Conservation (phyloP, 92 coral and sea anemone species). For the Porites divaricata region DNA sequence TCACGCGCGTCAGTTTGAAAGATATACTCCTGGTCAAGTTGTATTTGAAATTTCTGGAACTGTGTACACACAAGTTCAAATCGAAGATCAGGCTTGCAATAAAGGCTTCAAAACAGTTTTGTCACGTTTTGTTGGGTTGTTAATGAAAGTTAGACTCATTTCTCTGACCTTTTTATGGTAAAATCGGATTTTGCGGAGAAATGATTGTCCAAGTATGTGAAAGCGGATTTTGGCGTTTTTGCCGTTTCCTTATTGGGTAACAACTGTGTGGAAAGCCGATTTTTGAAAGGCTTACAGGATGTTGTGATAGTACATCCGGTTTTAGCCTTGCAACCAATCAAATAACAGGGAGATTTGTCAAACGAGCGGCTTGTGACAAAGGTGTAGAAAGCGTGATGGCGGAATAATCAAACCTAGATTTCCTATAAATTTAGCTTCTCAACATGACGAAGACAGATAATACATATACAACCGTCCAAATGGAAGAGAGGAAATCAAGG, state of each 20-base stretch:
- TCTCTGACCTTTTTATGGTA: background rate
- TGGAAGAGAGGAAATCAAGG: conserved; percentile 63
- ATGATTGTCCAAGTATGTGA: background rate
- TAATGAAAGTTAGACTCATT: too few species aligned
- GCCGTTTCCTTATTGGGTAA: conserved; percentile 17
- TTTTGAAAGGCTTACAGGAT: conserved; percentile 13
- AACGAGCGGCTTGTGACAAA: conserved; percentile 12
- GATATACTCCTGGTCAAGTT: too few species aligned
- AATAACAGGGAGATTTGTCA: background rate
- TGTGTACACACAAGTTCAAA: background rate
- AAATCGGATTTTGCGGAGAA: background rate
- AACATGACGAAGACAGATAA: conserved; percentile 59
- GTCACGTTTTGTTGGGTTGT: background rate
- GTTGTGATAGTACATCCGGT: conserved; percentile 4
- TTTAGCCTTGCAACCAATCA: conserved; percentile 22
- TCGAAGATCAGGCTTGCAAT: background rate
- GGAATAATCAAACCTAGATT: conserved; percentile 6
- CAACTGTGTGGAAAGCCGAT: background rate
- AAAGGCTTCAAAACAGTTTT: background rate
- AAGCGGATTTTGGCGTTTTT: background rate
- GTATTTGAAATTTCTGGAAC: too few species aligned
- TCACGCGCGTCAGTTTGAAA: background rate
- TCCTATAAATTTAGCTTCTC: conserved; percentile 16
- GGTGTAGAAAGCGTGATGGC: conserved; percentile 23
- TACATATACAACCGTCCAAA: conserved; percentile 60